Conservation (phyloP, 2,113 vertebrate species). For the Lichenostomus cassidix region DNA sequence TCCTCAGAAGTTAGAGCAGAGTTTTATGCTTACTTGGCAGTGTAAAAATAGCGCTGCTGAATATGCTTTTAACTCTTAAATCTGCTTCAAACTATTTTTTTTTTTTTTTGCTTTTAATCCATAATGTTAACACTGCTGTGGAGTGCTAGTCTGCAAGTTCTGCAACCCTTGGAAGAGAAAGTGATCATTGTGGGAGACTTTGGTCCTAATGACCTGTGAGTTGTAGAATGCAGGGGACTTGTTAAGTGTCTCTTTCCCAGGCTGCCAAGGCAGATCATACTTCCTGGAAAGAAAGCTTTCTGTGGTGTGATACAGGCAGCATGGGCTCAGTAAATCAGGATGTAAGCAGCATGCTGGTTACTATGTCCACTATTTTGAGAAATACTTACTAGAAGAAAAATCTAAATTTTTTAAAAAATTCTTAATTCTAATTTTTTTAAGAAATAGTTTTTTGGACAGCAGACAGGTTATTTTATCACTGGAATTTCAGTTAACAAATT, state of each 20-base stretch:
- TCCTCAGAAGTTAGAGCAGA: not conserved
- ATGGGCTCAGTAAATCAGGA: not conserved
- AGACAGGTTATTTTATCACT: not conserved
- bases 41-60: conserved; percentile 33
- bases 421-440: not conserved
- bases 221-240: not conserved
- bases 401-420: not conserved
- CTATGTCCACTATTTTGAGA: not conserved
- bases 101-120: not conserved
- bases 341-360: not conserved
- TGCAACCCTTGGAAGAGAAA: not conserved
- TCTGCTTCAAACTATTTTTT: not conserved
- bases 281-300: not conserved
- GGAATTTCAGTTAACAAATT: not conserved
- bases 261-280: not conserved
- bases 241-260: not conserved
- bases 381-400: not conserved
- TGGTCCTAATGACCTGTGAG: not conserved
- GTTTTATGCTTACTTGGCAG: conserved; percentile 21
- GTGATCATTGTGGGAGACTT: not conserved
- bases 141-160: not conserved
- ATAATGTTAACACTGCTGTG: not conserved
- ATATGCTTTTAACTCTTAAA: not conserved
- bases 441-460: not conserved
- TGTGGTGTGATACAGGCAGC: not conserved